Conservation (phyloP, 2,797 vertebrate genomes). For the Limnodromus scolopaceus region DNA sequence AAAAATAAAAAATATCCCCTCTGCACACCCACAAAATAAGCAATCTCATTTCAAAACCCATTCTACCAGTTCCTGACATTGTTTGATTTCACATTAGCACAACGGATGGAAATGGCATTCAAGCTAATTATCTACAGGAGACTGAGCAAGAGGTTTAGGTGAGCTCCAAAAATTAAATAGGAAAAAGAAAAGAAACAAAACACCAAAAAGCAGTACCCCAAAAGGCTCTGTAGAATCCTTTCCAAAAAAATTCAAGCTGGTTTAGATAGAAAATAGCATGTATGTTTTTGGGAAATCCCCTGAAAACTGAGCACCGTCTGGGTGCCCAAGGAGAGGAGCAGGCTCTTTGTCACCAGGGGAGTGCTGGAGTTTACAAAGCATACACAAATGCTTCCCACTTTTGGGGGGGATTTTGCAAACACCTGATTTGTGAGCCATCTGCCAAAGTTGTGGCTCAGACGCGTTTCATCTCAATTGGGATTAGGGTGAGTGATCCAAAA, state of each 20-base stretch:
- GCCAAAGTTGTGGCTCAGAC: conserved; percentile 65
- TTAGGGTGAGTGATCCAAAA: conserved; percentile 73
- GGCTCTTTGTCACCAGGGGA: neutral
- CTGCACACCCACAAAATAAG: conserved; percentile 52
- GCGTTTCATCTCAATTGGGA: conserved; percentile 64
- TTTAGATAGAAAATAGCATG: neutral
- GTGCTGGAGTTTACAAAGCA: conserved; percentile 43
- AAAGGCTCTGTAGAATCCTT: neutral
- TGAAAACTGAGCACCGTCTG: neutral
- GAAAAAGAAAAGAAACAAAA: neutral
- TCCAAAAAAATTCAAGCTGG: neutral
- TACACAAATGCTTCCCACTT: conserved; percentile 20
- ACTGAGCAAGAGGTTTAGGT: conserved; percentile 56
- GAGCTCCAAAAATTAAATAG: conserved; percentile 55
- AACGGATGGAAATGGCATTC: conserved; percentile 63
- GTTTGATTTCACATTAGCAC: conserved; percentile 69
- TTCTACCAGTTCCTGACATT: conserved; percentile 62
- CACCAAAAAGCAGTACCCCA: neutral
- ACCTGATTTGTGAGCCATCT: conserved; percentile 74
- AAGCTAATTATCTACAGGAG: conserved; percentile 57
- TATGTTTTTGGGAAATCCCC: neutral
- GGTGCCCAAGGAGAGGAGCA: neutral
- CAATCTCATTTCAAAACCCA: conserved; percentile 57
- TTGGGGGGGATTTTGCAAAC: conserved; percentile 30
- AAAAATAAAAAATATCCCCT: neutral